Percentiles rank a stretch among this genome's conserved stretches.
phyloP scores from a whole-genome alignment of 2,113 vertebrate genomes.

The Scortum barcoo region DNA sequence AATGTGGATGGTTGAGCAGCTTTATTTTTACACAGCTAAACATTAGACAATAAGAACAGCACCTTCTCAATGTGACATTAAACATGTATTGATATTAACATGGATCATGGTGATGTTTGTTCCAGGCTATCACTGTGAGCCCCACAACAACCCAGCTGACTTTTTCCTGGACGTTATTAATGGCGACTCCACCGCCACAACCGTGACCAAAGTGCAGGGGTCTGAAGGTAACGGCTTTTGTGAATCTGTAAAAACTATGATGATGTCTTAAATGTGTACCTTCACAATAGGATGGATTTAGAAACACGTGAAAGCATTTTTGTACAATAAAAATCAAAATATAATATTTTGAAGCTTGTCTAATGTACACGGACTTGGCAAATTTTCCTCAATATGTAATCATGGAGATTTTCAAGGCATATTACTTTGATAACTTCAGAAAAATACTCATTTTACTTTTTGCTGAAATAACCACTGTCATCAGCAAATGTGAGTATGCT shows the following conservation, averaged over 20 bases:
- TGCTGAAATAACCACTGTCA: neutral
- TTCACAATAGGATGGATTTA: neutral
- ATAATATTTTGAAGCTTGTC: neutral
- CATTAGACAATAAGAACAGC: neutral
- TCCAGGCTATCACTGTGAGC: constrained; percentile 89
- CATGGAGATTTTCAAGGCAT: neutral
- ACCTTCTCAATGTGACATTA: neutral
- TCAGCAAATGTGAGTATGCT: neutral
- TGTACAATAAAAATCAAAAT: neutral
- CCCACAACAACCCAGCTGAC: constrained; percentile 96
- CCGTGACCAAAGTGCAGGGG: constrained; percentile 71
- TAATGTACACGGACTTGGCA: neutral
- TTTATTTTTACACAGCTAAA: neutral
- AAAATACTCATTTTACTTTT: neutral
- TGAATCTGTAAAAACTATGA: neutral
- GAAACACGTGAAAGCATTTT: neutral
- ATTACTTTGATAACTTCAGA: neutral
- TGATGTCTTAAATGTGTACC: neutral
- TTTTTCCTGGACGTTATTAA: constrained; percentile 96
- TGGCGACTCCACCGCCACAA: constrained; percentile 86
- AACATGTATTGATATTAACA: neutral
- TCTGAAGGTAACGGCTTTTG: constrained; percentile 77
- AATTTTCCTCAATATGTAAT: neutral
- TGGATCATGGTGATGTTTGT: constrained; percentile 7
- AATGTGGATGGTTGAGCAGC: neutral